Base-by-base conservation (phyloP, 1,140 invertebrate genomes). In the Reticulitermes speratus region DNA sequence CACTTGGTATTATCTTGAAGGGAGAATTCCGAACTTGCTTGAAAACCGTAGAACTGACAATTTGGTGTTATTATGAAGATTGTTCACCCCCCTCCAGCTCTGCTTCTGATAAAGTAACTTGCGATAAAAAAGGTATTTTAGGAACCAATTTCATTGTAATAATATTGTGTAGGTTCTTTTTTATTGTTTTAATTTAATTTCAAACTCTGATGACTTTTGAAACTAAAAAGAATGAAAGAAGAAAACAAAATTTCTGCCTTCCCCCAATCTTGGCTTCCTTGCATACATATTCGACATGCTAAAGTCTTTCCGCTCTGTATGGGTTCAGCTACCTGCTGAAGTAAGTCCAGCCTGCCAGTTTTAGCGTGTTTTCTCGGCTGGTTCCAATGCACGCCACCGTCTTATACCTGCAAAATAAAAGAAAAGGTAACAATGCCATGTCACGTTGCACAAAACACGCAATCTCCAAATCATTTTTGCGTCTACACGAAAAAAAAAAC, bases 331-430 rank as follows among this genome's bases (percentile, higher is more conserved):
- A 75, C 65, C 25, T 65, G 59, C 59, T 65, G 21, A 8, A 59
- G 21, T 59, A 59, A 59, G 55, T 19, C 21, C 65, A 30, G 25
- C 65, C 25, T 30, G 65, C 65, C 1, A n/a, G 65, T n/a, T 75
- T 75, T 75, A 75, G 65, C 65, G 65, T 75, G 65, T 75, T 75
- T n/a, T 75, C 65, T 75, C 11, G 65, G 16, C 65, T 16, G 25
- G 65, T 75, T 30, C n/a, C 65, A 14, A n/a, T n/a, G 65, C 65
- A 75, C 65, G 65, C 65, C 65, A 75, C 14, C 65, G n/a, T 75
- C 65, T 75, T 75, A 30, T 75, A 75, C 65, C 65, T 75, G 65
- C 65, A 75, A 75, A n/a, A 25, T 75, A 75, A 75, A 75, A 75
- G 65, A 75, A 75, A 75, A 75, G 65, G 21, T 75, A 75, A 75